Evolutionary conservation across 2,888 invertebrate species (phyloP).

Genomic region (Aphodius sticticus): DNA sequence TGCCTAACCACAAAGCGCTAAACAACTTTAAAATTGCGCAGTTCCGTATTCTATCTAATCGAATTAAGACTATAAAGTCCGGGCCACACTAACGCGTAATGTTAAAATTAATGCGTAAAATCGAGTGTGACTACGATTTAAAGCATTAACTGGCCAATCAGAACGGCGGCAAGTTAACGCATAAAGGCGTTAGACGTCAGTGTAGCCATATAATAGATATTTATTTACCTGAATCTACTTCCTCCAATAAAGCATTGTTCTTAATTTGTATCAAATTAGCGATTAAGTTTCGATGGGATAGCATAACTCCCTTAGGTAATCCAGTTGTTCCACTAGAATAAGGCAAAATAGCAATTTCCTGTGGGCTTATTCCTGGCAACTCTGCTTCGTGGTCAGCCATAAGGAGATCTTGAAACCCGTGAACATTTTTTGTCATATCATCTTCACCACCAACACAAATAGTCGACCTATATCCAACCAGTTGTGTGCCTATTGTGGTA

Average conservation of each 20-base stretch:
- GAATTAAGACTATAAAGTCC: too few species aligned
- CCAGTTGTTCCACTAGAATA: constrained; percentile 83
- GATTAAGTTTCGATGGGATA: constrained; percentile 74
- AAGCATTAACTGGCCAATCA: too few species aligned
- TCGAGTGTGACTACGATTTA: too few species aligned
- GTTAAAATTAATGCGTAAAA: too few species aligned
- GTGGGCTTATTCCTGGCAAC: constrained; percentile 61
- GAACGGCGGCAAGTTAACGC: too few species aligned
- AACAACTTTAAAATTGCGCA: not conserved
- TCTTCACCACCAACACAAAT: constrained; percentile 71
- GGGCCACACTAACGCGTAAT: too few species aligned
- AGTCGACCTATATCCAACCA: constrained; percentile 68
- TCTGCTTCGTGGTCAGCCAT: constrained; percentile 55
- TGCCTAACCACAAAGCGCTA: not conserved
- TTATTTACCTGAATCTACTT: constrained; percentile 46
- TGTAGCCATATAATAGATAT: not conserved
- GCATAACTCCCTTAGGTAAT: constrained; percentile 80
- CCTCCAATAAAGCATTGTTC: constrained; percentile 50
- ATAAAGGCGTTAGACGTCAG: too few species aligned
- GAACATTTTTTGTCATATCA: constrained; percentile 58
- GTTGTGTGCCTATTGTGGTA: constrained; percentile 62
- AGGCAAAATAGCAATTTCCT: constrained; percentile 66
- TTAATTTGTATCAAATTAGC: constrained; percentile 57
- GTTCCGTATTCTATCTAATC: not conserved
- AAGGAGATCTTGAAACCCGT: constrained; percentile 57